phyloP scores from a whole-genome alignment of 2,888 invertebrate genomes.

The Leptogaster cylindrica region DNA sequence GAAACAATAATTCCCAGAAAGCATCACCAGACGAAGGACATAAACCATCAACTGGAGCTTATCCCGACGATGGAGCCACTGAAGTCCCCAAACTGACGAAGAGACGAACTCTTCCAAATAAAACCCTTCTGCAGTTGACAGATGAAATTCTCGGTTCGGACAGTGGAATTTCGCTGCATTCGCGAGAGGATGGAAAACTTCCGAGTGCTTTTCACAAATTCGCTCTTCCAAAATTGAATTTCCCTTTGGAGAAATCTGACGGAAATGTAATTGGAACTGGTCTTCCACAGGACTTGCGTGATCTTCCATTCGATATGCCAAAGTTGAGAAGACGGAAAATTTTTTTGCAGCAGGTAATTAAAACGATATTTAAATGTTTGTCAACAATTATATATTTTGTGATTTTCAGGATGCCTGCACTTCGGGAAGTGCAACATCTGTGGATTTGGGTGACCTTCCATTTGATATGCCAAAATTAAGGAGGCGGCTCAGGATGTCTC shows the following conservation, averaged over 20 bases:
- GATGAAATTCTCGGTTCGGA: constrained; percentile 85
- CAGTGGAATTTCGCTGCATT: constrained; percentile 87
- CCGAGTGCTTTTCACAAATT: constrained; percentile 68
- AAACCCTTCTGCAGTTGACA: constrained; percentile 65
- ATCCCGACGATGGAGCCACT: constrained; percentile 44
- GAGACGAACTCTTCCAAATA: constrained; percentile 76
- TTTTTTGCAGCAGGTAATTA: constrained; percentile 67
- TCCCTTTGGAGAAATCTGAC: constrained; percentile 63
- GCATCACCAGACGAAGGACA: constrained; percentile 72
- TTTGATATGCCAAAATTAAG: constrained; percentile 92
- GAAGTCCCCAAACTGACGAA: constrained; percentile 54
- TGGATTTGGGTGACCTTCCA: constrained; percentile 81
- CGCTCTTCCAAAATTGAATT: constrained; percentile 62
- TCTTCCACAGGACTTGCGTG: constrained; percentile 73
- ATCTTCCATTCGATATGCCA: constrained; percentile 90
- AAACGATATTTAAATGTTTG: background rate
- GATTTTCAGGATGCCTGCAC: constrained; percentile 65
- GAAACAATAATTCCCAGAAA: constrained; percentile 79
- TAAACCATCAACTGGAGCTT: constrained; percentile 41
- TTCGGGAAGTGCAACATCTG: constrained; percentile 74
- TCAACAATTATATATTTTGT: no score
- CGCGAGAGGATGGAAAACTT: constrained; percentile 77
- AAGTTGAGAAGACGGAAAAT: constrained; percentile 76
- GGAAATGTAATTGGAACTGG: constrained; percentile 58
- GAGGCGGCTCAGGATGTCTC: constrained; percentile 71